phyloP scores from a whole-genome alignment of 2,888 invertebrate genomes.

The Galerucella nymphaeae region DNA sequence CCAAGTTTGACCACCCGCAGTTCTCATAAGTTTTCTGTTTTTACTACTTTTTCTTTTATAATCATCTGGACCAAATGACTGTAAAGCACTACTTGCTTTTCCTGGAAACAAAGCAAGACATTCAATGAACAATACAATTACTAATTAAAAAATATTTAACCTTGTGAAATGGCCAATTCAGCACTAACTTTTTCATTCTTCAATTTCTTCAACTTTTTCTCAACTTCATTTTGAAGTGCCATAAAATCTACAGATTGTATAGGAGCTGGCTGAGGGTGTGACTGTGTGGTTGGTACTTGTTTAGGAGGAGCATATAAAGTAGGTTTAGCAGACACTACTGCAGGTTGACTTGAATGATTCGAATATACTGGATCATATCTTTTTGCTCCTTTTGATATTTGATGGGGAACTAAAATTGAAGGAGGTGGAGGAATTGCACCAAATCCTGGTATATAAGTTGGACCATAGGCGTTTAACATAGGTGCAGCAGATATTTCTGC shows the following conservation, averaged over 20 bases:
- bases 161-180: slow-evolving; percentile 74
- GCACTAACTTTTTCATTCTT: slow-evolving; percentile 76
- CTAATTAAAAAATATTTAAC: slow-evolving; percentile 44
- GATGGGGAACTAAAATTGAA: slow-evolving; percentile 78
- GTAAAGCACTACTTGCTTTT: slow-evolving; percentile 69
- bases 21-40: slow-evolving; percentile 81
- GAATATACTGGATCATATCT: slow-evolving; percentile 58
- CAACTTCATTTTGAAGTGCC: slow-evolving; percentile 69
- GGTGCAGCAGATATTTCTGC: slow-evolving; percentile 86
- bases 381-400: slow-evolving; percentile 66
- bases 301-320: slow-evolving; percentile 73
- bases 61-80: slow-evolving; percentile 70
- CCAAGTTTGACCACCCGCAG: slow-evolving; percentile 96
- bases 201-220: slow-evolving; percentile 71
- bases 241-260: slow-evolving; percentile 66
- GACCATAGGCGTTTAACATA: slow-evolving; percentile 72
- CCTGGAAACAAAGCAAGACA: slow-evolving; percentile 49
- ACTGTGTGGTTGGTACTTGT: slow-evolving; percentile 53
- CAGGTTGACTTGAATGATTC: slow-evolving; percentile 65
- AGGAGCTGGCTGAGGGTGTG: slow-evolving; percentile 50
- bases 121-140: background rate
- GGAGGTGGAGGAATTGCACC: slow-evolving; percentile 76
- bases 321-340: slow-evolving; percentile 77
- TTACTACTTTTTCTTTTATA: slow-evolving; percentile 63
- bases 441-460: slow-evolving; percentile 62